Evolutionary conservation across 2,113 vertebrate species (phyloP).

Genomic region (Riparia riparia): DNA sequence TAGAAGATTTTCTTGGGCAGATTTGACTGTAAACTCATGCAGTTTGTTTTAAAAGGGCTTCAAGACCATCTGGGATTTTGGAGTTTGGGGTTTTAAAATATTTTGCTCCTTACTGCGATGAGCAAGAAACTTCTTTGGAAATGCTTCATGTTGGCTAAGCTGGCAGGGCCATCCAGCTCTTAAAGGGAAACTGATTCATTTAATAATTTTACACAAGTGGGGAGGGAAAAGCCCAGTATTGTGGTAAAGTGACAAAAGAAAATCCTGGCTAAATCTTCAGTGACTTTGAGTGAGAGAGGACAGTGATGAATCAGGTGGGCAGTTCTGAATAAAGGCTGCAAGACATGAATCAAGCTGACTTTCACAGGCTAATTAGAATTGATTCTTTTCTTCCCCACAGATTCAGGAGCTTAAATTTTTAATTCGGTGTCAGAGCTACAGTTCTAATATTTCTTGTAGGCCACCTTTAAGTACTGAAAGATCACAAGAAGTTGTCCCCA

Average conservation of each 20-base stretch:
- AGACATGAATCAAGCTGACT: not conserved
- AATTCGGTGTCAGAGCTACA: not conserved
- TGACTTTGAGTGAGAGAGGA: not conserved
- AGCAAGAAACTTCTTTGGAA: slow-evolving; percentile 47
- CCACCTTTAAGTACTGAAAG: not conserved
- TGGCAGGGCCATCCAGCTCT: not conserved
- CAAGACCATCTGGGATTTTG: slow-evolving; percentile 55
- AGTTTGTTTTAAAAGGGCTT: slow-evolving; percentile 35
- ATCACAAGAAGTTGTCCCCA: not conserved
- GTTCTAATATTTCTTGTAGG: not conserved
- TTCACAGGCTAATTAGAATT: not conserved
- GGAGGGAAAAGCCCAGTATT: not conserved
- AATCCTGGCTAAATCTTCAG: not conserved
- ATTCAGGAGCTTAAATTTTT: not conserved
- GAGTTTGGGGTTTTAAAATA: slow-evolving; percentile 46
- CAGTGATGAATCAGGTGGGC: not conserved
- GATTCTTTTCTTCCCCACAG: not conserved
- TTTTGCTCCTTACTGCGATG: slow-evolving; percentile 4
- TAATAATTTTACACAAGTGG: not conserved
- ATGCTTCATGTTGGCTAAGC: not conserved
- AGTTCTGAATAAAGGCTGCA: not conserved
- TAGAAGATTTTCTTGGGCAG: slow-evolving; percentile 41
- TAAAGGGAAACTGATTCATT: slow-evolving; percentile 11
- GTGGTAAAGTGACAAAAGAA: not conserved
- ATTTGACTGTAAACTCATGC: not conserved